These are phyloP conservation scores for Tribolium castaneum DNA, from an alignment of 1,140 invertebrate species.

Conservation along the genomic window DNA sequence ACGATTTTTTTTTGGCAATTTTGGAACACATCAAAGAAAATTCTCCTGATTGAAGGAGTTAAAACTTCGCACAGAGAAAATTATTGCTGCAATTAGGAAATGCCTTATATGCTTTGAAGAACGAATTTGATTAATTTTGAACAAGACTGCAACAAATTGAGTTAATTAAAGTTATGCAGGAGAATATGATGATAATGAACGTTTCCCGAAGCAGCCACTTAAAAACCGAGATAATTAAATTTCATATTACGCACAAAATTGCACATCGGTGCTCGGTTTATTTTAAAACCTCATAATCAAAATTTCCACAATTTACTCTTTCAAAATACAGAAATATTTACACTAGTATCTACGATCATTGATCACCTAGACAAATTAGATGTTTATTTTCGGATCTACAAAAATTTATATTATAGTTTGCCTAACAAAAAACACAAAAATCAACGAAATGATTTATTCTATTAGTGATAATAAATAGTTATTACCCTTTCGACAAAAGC, in stretches of 20 bases:
- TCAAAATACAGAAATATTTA: too few species aligned
- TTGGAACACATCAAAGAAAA: constrained; percentile 12
- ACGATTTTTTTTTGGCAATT: not conserved
- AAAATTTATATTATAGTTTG: not conserved
- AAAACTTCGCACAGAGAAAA: not conserved
- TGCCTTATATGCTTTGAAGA: too few species aligned
- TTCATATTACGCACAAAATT: not conserved
- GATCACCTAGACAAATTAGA: not conserved
- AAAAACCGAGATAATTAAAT: not conserved
- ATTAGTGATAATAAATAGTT: not conserved
- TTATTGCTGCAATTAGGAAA: not conserved
- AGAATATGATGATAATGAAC: not conserved
- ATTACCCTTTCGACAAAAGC: not conserved
- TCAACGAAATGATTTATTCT: not conserved
- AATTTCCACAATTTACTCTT: not conserved
- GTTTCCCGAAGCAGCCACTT: not conserved
- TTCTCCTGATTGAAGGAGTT: not conserved
- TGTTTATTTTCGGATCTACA: not conserved
- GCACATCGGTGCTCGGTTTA: not conserved
- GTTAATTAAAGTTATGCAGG: not conserved
- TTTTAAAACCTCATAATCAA: not conserved
- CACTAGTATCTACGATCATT: too few species aligned
- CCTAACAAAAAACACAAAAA: too few species aligned
- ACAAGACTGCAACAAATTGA: not conserved
- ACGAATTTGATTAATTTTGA: too few species aligned